Evolutionary conservation across 2,113 vertebrate species (phyloP), one percentile per base, ranked within the genome.

Genomic region (Nothocercus julius): DNA sequence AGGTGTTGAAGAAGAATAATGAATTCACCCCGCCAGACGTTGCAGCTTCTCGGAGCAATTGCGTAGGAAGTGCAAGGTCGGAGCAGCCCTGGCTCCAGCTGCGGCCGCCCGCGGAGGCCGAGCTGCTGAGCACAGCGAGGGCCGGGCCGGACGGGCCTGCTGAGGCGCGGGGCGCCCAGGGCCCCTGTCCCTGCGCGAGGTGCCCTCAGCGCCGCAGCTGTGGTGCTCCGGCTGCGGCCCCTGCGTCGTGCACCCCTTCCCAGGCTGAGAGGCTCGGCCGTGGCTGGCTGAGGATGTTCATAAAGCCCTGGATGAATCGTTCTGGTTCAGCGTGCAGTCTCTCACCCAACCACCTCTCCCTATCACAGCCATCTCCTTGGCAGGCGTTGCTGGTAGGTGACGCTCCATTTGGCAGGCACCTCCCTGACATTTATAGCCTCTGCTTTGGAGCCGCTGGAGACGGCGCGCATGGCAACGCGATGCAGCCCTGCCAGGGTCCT

Each of bases 371-470:
- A 64, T 87, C 47, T 34, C 45, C 40, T 14, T 82, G 79, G 40
- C 63, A 83, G 25, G 59, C 30, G 85, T 77, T 83, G 38, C 70
- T 93, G 81, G 82, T 62, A 91, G 66, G 91, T 64, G 27, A 81
- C 64, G 49, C 59, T 93, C 40, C 25, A 10, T 92, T 92, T 87
- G 67, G 44, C 72, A 77, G 62, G 84, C 4, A 90, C 63, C 89
- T 78, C 81, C 64, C 56, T 90, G 91, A 94, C 85, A 92, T 95
- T 92, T 85, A 91, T 32, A 63, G 59, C 76, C 82, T 77, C 77
- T 95, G 72, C 49, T 45, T 85, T 7, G 4, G 19, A 92, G 95
- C 93, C 64, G 21, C 69, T 85, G 83, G 82, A 87, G 76, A 84
- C 68, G 77, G 82, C 17, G 13, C 81, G 38, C 45, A 70, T 72